phyloP scores from a whole-genome alignment of 92 coral and sea anemone genomes.

The Montipora capitata region DNA sequence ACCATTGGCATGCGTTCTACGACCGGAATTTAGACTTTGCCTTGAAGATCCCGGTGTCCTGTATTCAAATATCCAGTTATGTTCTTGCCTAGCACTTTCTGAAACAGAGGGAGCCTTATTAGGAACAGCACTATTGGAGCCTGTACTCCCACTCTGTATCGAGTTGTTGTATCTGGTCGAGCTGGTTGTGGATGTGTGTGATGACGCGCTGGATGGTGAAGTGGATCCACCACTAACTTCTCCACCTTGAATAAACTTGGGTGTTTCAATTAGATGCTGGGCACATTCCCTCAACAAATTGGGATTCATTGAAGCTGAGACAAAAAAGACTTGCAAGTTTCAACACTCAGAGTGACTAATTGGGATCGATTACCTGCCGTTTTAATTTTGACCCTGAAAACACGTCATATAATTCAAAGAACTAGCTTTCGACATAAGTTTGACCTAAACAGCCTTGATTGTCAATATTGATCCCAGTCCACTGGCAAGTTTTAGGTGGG shows the following conservation, averaged over 20 bases:
- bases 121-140: not conserved
- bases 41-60: conserved; percentile 23
- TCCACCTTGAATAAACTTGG: conserved; percentile 15
- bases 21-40: not conserved
- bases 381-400: too few relatives aligned
- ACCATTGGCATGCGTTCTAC: not conserved
- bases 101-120: conserved; percentile 4
- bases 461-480: too few relatives aligned
- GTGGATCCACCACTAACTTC: not conserved
- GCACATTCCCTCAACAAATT: conserved; percentile 43
- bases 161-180: not conserved
- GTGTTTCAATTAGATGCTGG: conserved; percentile 41
- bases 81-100: conserved; percentile 6
- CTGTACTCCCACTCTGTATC: not conserved
- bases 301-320: conserved; percentile 9
- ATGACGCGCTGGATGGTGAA: not conserved
- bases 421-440: too few relatives aligned
- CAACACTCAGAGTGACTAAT: not conserved
- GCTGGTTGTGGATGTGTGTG: conserved; percentile 3
- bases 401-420: too few relatives aligned
- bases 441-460: too few relatives aligned
- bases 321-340: not conserved
- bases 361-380: too few relatives aligned
- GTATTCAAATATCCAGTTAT: conserved; percentile 1
- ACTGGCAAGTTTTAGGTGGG: too few relatives aligned